phyloP scores from a whole-genome alignment of 2,888 invertebrate genomes.

The Auanema sp. region DNA sequence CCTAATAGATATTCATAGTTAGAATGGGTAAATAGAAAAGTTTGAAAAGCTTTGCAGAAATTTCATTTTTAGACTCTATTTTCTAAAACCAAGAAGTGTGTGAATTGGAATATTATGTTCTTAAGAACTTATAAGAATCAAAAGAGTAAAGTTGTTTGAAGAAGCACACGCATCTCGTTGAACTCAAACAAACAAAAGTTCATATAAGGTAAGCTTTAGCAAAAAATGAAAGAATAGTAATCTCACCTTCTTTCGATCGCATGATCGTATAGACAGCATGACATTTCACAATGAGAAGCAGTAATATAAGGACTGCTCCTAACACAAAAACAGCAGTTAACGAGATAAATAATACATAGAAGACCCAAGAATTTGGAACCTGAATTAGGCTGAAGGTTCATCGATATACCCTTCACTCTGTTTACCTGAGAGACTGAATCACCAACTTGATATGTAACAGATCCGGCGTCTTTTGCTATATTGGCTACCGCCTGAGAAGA shows the following conservation, averaged over 20 bases:
- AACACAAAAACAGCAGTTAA: constrained; percentile 59
- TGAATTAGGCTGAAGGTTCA: constrained; percentile 20
- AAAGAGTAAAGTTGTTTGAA: background rate
- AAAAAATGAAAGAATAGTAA: background rate
- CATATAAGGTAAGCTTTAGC: background rate
- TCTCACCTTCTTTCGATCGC: constrained; percentile 43
- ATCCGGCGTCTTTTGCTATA: constrained; percentile 57
- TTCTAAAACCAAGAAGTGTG: background rate
- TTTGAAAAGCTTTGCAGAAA: background rate
- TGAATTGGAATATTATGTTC: background rate
- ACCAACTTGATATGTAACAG: constrained; percentile 59
- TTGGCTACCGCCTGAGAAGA: constrained; percentile 49
- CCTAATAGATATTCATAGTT: constrained; percentile 10
- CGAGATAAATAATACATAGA: constrained; percentile 60
- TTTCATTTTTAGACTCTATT: background rate
- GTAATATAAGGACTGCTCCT: constrained; percentile 54
- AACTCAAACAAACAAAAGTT: constrained; percentile 4
- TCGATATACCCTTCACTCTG: background rate
- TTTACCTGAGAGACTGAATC: constrained; percentile 57
- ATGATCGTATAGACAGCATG: constrained; percentile 46
- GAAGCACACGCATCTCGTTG: background rate
- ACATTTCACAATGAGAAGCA: constrained; percentile 55
- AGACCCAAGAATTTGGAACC: constrained; percentile 63
- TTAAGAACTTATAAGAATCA: constrained; percentile 3
- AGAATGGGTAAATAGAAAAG: background rate